phyloP scores from a whole-genome alignment of 2,888 invertebrate species.

The Strigamia crassipes region DNA sequence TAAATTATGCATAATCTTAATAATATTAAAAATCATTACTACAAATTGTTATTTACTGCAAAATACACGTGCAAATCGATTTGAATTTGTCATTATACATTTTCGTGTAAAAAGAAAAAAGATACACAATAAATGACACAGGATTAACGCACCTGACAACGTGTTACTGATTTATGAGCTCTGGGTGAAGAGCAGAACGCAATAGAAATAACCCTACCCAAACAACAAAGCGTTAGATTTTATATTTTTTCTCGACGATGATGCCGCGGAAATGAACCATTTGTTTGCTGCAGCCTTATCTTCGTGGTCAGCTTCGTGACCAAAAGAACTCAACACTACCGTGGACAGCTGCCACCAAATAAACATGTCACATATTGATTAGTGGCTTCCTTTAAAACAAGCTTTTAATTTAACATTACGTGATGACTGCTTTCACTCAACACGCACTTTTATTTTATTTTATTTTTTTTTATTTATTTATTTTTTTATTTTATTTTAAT shows the following conservation, averaged over 20 bases:
- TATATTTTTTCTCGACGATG: slow-evolving; percentile 24
- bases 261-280: slow-evolving; percentile 38
- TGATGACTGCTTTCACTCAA: neutral
- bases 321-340: slow-evolving; percentile 25
- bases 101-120: slow-evolving; percentile 17
- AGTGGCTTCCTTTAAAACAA: slow-evolving; percentile 15
- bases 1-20: neutral
- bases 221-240: slow-evolving; percentile 21
- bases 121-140: slow-evolving; percentile 4
- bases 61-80: neutral
- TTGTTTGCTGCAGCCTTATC: slow-evolving; percentile 24
- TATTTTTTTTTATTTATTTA: neutral
- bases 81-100: slow-evolving; percentile 1
- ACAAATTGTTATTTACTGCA: neutral
- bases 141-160: slow-evolving; percentile 17
- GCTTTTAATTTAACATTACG: slow-evolving; percentile 17
- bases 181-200: neutral
- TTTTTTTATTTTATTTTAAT: neutral
- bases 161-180: slow-evolving; percentile 26
- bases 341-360: slow-evolving; percentile 42
- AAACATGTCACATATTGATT: slow-evolving; percentile 40
- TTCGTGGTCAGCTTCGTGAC: slow-evolving; percentile 38
- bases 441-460: neutral
- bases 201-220: slow-evolving; percentile 23
- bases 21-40: neutral